Percentiles rank a stretch among this genome's conserved stretches.
Conservation (phyloP, 2,113 vertebrate genomes). For the Oceanites oceanicus region DNA sequence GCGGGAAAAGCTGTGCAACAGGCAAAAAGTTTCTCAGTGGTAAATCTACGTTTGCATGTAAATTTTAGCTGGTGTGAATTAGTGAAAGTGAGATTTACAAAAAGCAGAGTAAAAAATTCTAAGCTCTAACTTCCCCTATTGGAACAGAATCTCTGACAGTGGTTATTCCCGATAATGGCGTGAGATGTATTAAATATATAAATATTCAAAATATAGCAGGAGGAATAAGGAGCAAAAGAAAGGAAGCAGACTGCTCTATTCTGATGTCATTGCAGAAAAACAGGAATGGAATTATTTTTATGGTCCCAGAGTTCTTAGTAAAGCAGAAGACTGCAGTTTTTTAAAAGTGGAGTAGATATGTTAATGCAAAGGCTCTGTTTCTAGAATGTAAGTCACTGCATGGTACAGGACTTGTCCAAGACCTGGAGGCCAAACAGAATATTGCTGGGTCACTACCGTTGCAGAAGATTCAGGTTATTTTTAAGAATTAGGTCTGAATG, state of each 20-base stretch:
- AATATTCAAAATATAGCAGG: neutral
- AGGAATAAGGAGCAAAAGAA: neutral
- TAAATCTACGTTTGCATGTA: neutral
- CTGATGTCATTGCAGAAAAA: neutral
- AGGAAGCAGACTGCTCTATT: neutral
- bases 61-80: neutral
- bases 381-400: neutral
- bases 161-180: fast-evolving
- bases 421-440: neutral
- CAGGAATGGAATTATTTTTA: neutral
- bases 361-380: neutral
- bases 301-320: neutral
- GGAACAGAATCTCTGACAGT: neutral
- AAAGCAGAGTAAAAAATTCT: neutral
- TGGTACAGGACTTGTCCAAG: fast-evolving
- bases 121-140: neutral
- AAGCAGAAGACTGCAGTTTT: neutral
- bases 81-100: neutral
- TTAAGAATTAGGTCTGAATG: neutral
- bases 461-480: neutral
- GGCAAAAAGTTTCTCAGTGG: neutral
- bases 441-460: neutral
- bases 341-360: neutral
- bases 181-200: neutral
- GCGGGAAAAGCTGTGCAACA: neutral